Evolutionary conservation across 2,888 invertebrate genomes (phyloP), one percentile per base, ranked within the genome.

Genomic region (Trichopria drosophilae): DNA sequence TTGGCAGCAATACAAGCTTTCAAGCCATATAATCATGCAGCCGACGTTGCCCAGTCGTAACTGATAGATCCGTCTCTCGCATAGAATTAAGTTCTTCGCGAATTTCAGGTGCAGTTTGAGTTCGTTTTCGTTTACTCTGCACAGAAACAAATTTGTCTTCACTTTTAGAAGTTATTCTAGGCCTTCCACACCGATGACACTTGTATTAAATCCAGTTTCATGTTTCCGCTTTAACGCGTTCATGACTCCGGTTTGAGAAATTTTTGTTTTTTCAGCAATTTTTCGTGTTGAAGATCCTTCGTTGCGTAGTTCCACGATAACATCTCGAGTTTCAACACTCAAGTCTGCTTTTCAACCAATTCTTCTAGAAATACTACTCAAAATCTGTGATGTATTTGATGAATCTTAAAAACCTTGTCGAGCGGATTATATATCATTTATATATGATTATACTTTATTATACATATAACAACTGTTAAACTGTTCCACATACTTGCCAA

Each of bases 21-120:
- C 4, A 55, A 37, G 7, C 41, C 52, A 62, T 60, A 61, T 55
- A n/a, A n/a, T 45, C 19, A 10, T 20, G 36, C 20, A 48, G 46
- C 4, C 51, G 47, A n/a, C 40, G 28, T 24, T 47, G 46, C 5
- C 50, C 39, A 4, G 51, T 53, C 13, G 34, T 23, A 6, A 51
- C 46, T 19, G 40, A 40, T 28, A 53, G 23, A 18, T 45, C 45
- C 10, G 13, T 26, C 9, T 46, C 7, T 2, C 35, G 2, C 2
- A 19, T 35, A n/a, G 34, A 5, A 41, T 56, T 56, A 3, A 56
- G n/a, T 34, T 37, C 19, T 7, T 41, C 46, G 9, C 24, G 36
- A 35, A 41, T 46, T 37, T 43, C 48, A 20, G 52, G 29, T 7
- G 39, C 45, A 28, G 52, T 49, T 2, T 22, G 23, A 26, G 32